Conservation (phyloP, 2,888 invertebrate genomes). For the Andricus curvator region DNA sequence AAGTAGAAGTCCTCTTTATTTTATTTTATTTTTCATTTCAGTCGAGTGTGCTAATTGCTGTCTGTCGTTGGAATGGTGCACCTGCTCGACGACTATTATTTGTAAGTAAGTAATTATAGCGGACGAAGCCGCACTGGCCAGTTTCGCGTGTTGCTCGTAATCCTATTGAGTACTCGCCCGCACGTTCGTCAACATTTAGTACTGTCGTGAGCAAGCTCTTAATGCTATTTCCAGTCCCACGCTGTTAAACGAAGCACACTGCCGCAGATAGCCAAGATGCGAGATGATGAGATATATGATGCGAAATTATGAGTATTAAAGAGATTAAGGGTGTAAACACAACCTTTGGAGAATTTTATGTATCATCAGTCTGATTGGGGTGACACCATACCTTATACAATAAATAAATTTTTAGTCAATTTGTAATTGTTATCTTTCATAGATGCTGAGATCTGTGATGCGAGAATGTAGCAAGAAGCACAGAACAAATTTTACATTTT, state of each 20-base stretch:
- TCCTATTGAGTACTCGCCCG: slow-evolving; percentile 60
- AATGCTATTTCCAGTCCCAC: slow-evolving; percentile 53
- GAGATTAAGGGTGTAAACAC: background rate
- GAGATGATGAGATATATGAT: background rate
- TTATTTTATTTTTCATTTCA: slow-evolving; percentile 41
- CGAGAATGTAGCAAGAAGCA: no score
- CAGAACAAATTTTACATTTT: no score
- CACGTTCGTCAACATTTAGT: slow-evolving; percentile 64
- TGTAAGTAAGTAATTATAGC: slow-evolving; percentile 59
- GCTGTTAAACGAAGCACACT: slow-evolving; percentile 21
- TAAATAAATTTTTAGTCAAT: no score
- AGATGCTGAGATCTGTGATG: no score
- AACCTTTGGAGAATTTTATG: background rate
- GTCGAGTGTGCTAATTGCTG: slow-evolving; percentile 50
- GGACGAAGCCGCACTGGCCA: slow-evolving; percentile 40
- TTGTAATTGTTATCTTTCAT: no score
- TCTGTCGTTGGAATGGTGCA: slow-evolving; percentile 50
- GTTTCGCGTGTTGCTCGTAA: slow-evolving; percentile 58
- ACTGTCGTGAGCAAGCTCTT: slow-evolving; percentile 56
- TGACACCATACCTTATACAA: no score
- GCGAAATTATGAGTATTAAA: background rate
- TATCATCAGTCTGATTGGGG: background rate
- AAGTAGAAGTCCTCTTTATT: background rate
- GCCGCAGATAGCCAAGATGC: slow-evolving; percentile 15
- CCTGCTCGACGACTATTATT: slow-evolving; percentile 60